Percentiles rank a stretch among this genome's conserved stretches.
phyloP scores from a whole-genome alignment of 2,888 invertebrate genomes.

The Amblyjoppa proteus region DNA sequence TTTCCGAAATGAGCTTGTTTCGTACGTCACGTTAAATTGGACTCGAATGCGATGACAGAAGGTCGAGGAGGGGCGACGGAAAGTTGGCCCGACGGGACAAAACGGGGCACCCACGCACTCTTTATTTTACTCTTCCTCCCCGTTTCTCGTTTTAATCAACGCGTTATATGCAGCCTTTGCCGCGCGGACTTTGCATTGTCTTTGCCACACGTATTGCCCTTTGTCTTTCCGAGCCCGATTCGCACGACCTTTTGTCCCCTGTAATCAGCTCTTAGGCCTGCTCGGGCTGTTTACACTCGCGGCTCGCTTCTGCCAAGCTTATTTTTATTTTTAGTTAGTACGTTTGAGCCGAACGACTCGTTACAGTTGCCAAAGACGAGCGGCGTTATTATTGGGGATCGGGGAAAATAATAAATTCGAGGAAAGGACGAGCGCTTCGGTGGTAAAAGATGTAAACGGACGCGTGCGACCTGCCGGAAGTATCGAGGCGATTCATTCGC shows the following conservation, averaged over 20 bases:
- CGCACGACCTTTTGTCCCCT: slow-evolving; percentile 74
- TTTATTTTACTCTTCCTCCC: slow-evolving; percentile 76
- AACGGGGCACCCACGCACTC: slow-evolving; percentile 43
- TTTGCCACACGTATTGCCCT: slow-evolving; percentile 74
- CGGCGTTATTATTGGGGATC: too few species aligned
- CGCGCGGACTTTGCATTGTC: slow-evolving; percentile 74
- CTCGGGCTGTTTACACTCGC: slow-evolving; percentile 62
- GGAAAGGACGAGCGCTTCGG: too few species aligned
- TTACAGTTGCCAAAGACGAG: background rate
- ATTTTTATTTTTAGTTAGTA: slow-evolving; percentile 52
- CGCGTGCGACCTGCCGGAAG: slow-evolving; percentile 61
- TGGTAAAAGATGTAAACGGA: slow-evolving; percentile 2
- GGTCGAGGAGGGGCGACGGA: slow-evolving; percentile 39
- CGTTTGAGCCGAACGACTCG: slow-evolving; percentile 28
- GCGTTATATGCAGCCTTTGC: slow-evolving; percentile 75
- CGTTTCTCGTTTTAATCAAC: slow-evolving; percentile 82
- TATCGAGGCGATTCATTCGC: slow-evolving; percentile 37
- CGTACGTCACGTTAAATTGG: slow-evolving; percentile 65
- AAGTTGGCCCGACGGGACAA: slow-evolving; percentile 21
- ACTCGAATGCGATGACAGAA: slow-evolving; percentile 64
- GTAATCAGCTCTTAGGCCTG: slow-evolving; percentile 81
- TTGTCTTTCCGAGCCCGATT: slow-evolving; percentile 69
- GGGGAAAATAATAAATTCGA: too few species aligned
- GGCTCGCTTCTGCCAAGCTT: background rate
- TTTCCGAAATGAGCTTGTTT: slow-evolving; percentile 64